phyloP scores from a whole-genome alignment of 2,888 invertebrate genomes.

The Malthinus seriepunctatus region DNA sequence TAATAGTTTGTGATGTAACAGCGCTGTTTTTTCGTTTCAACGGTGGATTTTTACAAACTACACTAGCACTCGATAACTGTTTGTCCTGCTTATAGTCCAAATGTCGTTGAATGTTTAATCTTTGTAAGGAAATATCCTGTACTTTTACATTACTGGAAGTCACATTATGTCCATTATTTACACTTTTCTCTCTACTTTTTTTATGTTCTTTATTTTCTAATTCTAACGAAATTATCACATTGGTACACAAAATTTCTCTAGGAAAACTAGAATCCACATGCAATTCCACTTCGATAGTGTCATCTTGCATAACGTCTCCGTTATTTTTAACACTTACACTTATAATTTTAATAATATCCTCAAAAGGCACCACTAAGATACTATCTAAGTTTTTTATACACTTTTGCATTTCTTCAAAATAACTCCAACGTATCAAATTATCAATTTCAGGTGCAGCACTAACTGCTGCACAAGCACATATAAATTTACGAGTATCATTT shows the following conservation, averaged over 20 bases:
- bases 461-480: slow-evolving; percentile 68
- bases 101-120: slow-evolving; percentile 69
- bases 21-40: slow-evolving; percentile 74
- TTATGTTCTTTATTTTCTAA: slow-evolving; percentile 41
- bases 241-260: slow-evolving; percentile 67
- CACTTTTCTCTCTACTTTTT: slow-evolving; percentile 40
- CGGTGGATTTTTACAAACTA: slow-evolving; percentile 67
- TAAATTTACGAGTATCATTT: slow-evolving; percentile 72
- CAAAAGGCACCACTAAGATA: slow-evolving; percentile 51
- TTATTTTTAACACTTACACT: slow-evolving; percentile 47
- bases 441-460: slow-evolving; percentile 77
- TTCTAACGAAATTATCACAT: slow-evolving; percentile 62
- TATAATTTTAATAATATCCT: slow-evolving; percentile 57
- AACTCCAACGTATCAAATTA: slow-evolving; percentile 61
- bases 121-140: slow-evolving; percentile 62
- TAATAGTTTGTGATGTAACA: slow-evolving; percentile 39
- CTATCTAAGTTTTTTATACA: slow-evolving; percentile 45
- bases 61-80: slow-evolving; percentile 73
- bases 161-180: slow-evolving; percentile 57
- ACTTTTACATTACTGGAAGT: slow-evolving; percentile 63
- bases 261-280: slow-evolving; percentile 64
- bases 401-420: slow-evolving; percentile 83
- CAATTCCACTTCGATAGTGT: slow-evolving; percentile 60
- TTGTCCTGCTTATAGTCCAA: slow-evolving; percentile 83
- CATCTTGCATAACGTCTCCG: slow-evolving; percentile 60